Percentiles rank a stretch among this genome's conserved stretches.
Conservation (phyloP, 1,140 invertebrate species). For the Manduca sexta region DNA sequence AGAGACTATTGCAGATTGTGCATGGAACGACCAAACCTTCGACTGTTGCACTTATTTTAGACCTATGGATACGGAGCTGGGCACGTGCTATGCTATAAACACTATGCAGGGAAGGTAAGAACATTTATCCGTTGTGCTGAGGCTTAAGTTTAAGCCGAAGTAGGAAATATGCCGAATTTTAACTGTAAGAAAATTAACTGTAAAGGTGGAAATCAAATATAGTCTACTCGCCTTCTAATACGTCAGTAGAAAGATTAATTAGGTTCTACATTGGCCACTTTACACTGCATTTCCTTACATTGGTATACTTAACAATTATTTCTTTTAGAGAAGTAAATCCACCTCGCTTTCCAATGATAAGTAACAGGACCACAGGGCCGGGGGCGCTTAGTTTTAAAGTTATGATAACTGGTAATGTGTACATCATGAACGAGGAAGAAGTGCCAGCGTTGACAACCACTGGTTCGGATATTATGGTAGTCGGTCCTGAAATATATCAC, state of each 20-base stretch:
- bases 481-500: conserved; percentile 69
- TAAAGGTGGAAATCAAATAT: no score
- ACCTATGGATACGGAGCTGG: conserved; percentile 78
- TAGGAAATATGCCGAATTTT: no score
- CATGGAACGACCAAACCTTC: conserved; percentile 76
- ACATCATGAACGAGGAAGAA: conserved; percentile 77
- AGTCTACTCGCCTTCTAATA: no score
- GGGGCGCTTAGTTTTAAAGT: conserved; percentile 74
- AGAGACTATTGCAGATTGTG: conserved; percentile 74
- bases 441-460: conserved; percentile 77
- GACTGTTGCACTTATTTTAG: conserved; percentile 79
- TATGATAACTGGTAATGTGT: conserved; percentile 74
- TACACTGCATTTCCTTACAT: no score
- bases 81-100: conserved; percentile 78
- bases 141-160: no score
- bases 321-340: conserved; percentile 41
- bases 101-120: conserved; percentile 73
- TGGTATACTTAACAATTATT: not conserved
- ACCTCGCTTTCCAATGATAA: conserved; percentile 64
- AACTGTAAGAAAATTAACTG: no score
- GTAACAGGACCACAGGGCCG: conserved; percentile 74
- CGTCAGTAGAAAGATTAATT: no score
- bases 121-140: no score
- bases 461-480: conserved; percentile 72
- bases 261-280: no score